Base-by-base conservation (phyloP, 2,113 vertebrate genomes). In the Ginglymostoma cirratum region DNA sequence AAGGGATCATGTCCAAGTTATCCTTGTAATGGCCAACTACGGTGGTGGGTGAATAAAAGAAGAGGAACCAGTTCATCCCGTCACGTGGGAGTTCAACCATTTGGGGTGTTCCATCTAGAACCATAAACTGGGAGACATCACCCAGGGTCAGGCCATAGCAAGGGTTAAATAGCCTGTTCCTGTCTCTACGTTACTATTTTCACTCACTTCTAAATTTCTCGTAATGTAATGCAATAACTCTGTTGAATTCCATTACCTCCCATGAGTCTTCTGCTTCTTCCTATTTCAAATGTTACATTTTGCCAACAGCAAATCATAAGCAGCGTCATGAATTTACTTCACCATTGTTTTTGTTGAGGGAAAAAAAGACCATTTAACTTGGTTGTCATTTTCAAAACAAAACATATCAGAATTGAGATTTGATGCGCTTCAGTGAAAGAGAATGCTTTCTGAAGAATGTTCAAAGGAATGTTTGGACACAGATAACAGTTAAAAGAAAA, bases 401-500 rank as follows among this genome's bases (percentile, higher is more conserved):
- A 65, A 34, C 55, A 89, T 92, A 65, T 45, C 42, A 42, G 61
- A 66, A 93, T 61, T 38, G 61, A 5, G n/a, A 93, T 93, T 93
- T 93, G 65, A 66, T 38, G 89, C 61, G 19, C 61, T 93, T 93
- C n/a, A 38, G 61, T 93, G 7, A 93, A 38, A 93, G 89, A 42
- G n/a, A 93, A 93, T 93, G 34, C 66, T 66, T 92, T 92, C 89
- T 38, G 61, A 17, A n/a, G 89, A n/a, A 67, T 66, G 38, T 66
- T 66, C 61, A 66, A 66, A 66, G 55, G 61, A 66, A 93, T 93
- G 61, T 93, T 42, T 67, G 61, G n/a, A 93, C 30, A 38, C n/a
- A 38, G 89, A 66, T 93, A 83, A 93, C 30, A 66, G 89, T 93
- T 93, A 93, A 93, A 93, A 93, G 89, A 38, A 93, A 67, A 67